Evolutionary conservation across 1,140 invertebrate species (phyloP), one percentile per base, ranked within the genome.

Genomic region (Listronotus bonariensis): DNA sequence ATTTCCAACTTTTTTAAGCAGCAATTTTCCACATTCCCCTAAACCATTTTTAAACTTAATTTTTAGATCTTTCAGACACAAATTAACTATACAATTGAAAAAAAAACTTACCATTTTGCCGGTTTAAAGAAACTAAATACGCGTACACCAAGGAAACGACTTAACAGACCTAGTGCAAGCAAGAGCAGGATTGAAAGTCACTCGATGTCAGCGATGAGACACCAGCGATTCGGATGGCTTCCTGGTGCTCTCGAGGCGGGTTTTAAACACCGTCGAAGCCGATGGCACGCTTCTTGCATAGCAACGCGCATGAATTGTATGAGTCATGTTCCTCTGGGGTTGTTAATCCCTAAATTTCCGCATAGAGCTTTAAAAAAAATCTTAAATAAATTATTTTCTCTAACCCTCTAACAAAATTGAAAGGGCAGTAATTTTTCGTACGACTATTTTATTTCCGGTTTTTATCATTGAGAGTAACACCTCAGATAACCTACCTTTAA

Each of bases 141-240:
- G 31, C 48, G 20, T n/a, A n/a, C n/a, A n/a, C n/a, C n/a, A n/a
- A 49, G 12, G 26, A 26, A 9, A 49, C 20, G 18, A 6, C 7
- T 8, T 11, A 15, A 18, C 17, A 15, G 31, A 53, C 31, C 31
- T 18, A 34, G 17, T 54, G 52, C 8, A 18, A 17, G 11, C 34
- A 36, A 12, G 8, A 41, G 17, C 18, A 54, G 36, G 36, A 41
- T 14, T 41, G 49, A 17, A 56, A 62, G 56, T 66, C 64, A 66
- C 46, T 58, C 56, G 64, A 66, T 66, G 64, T 59, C 64, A 41
- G 64, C 64, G 64, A 66, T 66, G 64, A 55, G 49, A 66, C 64
- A 66, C 64, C 64, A 57, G 64, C 55, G 57, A 59, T 59, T 61
- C 41, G 57, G 48, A 59, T 59, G 46, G 57, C 45, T 20, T 14